A percentile compares a stretch with the other conserved stretches of the same genome.
These are phyloP conservation scores for Baronia brevicornis DNA, from an alignment of 2,888 invertebrate genomes.

Conservation along the genomic window DNA sequence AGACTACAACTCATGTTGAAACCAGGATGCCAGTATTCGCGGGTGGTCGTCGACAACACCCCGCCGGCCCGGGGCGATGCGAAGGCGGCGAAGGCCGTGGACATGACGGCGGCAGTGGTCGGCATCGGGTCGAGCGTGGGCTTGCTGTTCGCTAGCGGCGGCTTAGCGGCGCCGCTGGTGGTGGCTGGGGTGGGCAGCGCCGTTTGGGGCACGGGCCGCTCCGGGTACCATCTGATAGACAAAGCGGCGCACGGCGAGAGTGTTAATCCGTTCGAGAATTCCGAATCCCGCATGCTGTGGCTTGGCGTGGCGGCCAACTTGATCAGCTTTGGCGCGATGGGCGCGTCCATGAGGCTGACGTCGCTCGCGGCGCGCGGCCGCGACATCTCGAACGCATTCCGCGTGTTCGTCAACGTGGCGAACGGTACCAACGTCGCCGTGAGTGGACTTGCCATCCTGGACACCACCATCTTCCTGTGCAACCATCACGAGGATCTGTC, in stretches of 20 bases:
- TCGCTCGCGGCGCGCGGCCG: constrained; percentile 22
- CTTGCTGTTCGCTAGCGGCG: constrained; percentile 21
- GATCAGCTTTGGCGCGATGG: constrained; percentile 26
- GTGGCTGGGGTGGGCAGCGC: constrained; percentile 18
- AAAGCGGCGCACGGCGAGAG: constrained; percentile 22
- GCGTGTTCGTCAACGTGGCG: constrained; percentile 21
- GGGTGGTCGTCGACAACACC: constrained; percentile 14
- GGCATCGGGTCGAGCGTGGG: constrained; percentile 20
- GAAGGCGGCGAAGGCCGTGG: constrained; percentile 15
- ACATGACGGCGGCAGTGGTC: constrained; percentile 20
- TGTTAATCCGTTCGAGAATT: constrained; percentile 22
- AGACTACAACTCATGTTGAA: constrained; percentile 17
- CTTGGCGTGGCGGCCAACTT: constrained; percentile 24
- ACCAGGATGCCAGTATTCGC: constrained; percentile 17
- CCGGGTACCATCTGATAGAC: constrained; percentile 21
- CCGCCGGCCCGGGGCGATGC: constrained; percentile 17
- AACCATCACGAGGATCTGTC: constrained; percentile 20
- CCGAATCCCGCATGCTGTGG: constrained; percentile 25
- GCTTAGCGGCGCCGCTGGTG: constrained; percentile 21
- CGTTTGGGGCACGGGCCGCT: constrained; percentile 21
- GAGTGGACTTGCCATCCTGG: constrained; percentile 22
- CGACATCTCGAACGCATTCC: constrained; percentile 21
- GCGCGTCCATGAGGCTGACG: constrained; percentile 25
- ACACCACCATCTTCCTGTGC: constrained; percentile 22
- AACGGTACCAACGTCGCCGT: constrained; percentile 24